A percentile compares a stretch with the other conserved stretches of the same genome.
phyloP scores from a whole-genome alignment of 2,888 invertebrate genomes.

The Apamea sordens region DNA sequence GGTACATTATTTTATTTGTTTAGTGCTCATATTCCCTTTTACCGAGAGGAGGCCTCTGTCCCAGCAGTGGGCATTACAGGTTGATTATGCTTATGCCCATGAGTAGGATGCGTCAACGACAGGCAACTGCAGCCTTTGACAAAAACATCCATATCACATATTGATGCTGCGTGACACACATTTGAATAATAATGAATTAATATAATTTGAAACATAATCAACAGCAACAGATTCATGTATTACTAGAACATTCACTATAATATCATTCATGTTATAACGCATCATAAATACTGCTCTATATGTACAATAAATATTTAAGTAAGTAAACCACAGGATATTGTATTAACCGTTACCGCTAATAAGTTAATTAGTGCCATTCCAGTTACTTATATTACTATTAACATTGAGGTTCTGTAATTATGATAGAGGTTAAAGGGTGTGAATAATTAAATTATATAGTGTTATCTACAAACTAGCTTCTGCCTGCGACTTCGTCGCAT shows the following conservation, averaged over 20 bases:
- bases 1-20: background rate
- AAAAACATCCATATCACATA: background rate
- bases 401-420: background rate
- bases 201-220: background rate
- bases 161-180: background rate
- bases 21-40: background rate
- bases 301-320: slow-evolving; percentile 21
- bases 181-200: background rate
- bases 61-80: background rate
- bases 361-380: background rate
- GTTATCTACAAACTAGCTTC: background rate
- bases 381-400: background rate
- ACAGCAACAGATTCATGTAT: background rate
- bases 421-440: background rate
- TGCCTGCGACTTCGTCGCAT: too few relatives aligned
- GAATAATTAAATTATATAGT: background rate
- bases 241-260: slow-evolving; percentile 5
- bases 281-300: background rate
- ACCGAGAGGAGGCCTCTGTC: background rate
- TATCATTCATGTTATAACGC: slow-evolving; percentile 1
- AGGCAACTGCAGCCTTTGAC: background rate
- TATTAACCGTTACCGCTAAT: slow-evolving; percentile 27
- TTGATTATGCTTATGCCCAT: background rate
- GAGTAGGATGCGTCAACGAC: background rate
- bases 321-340: slow-evolving; percentile 25